A percentile compares a stretch with the other conserved stretches of the same genome.
Evolutionary conservation across 2,797 vertebrate genomes (phyloP).

Genomic region (Sebastes kiyomatsui): DNA sequence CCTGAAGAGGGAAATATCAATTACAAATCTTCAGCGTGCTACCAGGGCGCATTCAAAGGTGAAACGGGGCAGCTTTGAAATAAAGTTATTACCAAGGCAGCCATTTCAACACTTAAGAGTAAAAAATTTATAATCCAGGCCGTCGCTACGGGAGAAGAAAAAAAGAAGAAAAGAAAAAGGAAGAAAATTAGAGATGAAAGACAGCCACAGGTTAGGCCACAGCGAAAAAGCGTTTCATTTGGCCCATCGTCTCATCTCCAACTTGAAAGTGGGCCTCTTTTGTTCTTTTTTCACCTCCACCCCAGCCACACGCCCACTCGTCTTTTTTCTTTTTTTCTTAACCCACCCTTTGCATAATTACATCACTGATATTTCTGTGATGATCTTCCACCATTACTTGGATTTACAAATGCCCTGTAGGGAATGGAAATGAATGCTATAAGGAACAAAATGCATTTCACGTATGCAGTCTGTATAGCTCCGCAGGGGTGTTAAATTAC

Average conservation of each 20-base stretch:
- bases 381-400: not conserved
- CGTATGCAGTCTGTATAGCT: not conserved
- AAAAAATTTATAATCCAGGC: constrained; percentile 38
- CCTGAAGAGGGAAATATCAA: constrained; percentile 37
- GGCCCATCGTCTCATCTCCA: constrained; percentile 46
- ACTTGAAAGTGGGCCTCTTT: constrained; percentile 46
- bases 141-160: not conserved
- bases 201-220: constrained; percentile 34
- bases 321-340: not conserved
- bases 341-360: constrained; percentile 33
- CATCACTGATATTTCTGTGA: constrained; percentile 8
- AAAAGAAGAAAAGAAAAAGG: not conserved
- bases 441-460: not conserved
- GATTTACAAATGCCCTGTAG: not conserved
- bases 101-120: constrained; percentile 22
- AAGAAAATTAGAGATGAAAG: constrained; percentile 45
- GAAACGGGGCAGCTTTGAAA: constrained; percentile 49
- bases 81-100: constrained; percentile 49
- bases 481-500: not conserved
- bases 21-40: constrained; percentile 26
- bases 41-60: constrained; percentile 18
- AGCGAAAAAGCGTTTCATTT: constrained; percentile 27
- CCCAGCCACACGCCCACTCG: not conserved
- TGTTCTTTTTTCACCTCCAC: constrained; percentile 23
- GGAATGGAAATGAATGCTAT: not conserved